phyloP scores from a whole-genome alignment of 1,140 invertebrate species.

The Zelostemma sp. region DNA sequence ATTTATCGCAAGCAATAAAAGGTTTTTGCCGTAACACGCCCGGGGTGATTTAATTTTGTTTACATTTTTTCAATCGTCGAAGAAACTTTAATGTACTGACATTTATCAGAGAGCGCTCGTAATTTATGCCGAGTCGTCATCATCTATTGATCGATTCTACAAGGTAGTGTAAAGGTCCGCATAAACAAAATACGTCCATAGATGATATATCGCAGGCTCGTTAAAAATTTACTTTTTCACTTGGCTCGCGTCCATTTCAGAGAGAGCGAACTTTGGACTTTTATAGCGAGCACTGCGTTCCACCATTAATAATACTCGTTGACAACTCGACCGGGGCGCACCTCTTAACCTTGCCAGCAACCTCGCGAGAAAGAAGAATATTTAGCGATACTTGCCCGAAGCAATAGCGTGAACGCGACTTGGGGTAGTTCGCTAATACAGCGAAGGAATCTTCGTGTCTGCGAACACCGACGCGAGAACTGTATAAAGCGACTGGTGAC shows the following conservation, averaged over 20 bases:
- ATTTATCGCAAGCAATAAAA: neutral
- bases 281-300: slow-evolving; percentile 53
- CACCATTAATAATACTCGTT: slow-evolving; percentile 67
- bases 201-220: slow-evolving; percentile 46
- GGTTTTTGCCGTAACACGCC: neutral
- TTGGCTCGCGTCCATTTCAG: slow-evolving; percentile 39
- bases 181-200: slow-evolving; percentile 22
- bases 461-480: slow-evolving; percentile 21
- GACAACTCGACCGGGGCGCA: slow-evolving; percentile 57
- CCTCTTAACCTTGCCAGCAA: slow-evolving; percentile 62
- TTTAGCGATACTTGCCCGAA: slow-evolving; percentile 66
- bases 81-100: neutral
- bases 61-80: no score
- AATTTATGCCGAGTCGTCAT: slow-evolving; percentile 20
- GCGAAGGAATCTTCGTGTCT: slow-evolving; percentile 1
- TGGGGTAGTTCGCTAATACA: slow-evolving; percentile 38
- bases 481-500: slow-evolving; percentile 57
- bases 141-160: slow-evolving; percentile 33
- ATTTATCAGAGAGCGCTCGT: slow-evolving; percentile 2
- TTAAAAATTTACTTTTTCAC: slow-evolving; percentile 47
- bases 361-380: slow-evolving; percentile 58
- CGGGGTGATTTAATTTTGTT: no score
- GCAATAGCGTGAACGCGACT: slow-evolving; percentile 45
- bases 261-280: slow-evolving; percentile 40
- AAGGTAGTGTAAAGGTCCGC: slow-evolving; percentile 1